A percentile compares a stretch with the other conserved stretches of the same genome.
Conservation (phyloP, 1,140 invertebrate genomes). For the Brachionus plicatilis region DNA sequence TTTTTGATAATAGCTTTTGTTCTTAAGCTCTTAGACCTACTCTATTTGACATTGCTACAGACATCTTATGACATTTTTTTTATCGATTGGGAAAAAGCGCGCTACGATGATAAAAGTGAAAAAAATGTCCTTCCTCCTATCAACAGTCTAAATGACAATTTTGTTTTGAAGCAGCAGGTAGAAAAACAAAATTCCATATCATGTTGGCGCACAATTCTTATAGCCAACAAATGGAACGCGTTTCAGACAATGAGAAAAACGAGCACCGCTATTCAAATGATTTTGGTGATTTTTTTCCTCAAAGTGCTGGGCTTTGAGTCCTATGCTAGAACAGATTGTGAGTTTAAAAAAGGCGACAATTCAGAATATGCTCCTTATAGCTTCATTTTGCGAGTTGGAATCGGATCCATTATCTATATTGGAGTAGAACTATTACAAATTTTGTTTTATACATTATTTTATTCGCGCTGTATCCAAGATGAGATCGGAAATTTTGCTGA, state of each 20-base stretch:
- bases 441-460: background rate
- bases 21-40: slow-evolving; percentile 66
- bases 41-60: slow-evolving; percentile 63
- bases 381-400: background rate
- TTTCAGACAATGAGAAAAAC: slow-evolving; percentile 67
- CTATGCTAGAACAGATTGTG: slow-evolving; percentile 53
- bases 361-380: slow-evolving; percentile 50
- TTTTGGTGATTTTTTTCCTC: slow-evolving; percentile 63
- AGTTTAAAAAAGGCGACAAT: slow-evolving; percentile 45
- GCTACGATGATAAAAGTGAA: slow-evolving; percentile 41
- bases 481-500: slow-evolving; percentile 73
- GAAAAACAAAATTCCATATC: slow-evolving; percentile 57
- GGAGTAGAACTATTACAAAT: background rate
- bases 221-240: slow-evolving; percentile 81
- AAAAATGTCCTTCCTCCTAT: slow-evolving; percentile 3
- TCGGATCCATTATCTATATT: background rate
- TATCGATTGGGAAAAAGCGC: slow-evolving; percentile 78
- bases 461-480: slow-evolving; percentile 62
- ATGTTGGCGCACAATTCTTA: slow-evolving; percentile 75
- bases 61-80: slow-evolving; percentile 72
- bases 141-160: slow-evolving; percentile 41
- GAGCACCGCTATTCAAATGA: slow-evolving; percentile 62
- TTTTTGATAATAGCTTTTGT: slow-evolving; percentile 53
- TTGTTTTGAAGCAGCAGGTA: background rate
- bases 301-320: slow-evolving; percentile 61